Evolutionary conservation across 2,797 vertebrate species (phyloP).

Genomic region (Otolemur crassicaudatus): DNA sequence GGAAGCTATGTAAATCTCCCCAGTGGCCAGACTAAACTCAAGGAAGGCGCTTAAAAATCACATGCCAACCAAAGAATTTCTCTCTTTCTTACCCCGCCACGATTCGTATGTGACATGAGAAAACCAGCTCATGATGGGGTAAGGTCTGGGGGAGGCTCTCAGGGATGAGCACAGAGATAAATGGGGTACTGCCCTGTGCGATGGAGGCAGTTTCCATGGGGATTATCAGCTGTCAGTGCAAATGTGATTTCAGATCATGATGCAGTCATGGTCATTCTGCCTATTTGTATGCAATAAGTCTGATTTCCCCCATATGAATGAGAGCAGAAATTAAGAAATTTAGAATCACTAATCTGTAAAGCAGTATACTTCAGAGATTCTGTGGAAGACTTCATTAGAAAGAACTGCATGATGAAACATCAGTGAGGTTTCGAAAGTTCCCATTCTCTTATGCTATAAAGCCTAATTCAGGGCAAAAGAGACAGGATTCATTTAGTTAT

Average conservation of each 20-base stretch:
- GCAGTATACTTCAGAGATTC: neutral
- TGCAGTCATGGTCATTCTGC: neutral
- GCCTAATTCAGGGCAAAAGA: neutral
- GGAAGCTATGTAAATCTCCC: conserved; percentile 33
- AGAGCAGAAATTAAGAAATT: conserved; percentile 41
- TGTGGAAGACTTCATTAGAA: neutral
- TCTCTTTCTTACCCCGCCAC: neutral
- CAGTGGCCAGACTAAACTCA: conserved; percentile 22
- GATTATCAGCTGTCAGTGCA: conserved; percentile 32
- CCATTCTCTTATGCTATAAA: neutral
- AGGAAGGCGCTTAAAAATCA: conserved; percentile 34
- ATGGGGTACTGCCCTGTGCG: neutral
- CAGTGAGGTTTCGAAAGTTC: neutral
- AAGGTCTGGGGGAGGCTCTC: neutral
- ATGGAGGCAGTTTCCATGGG: neutral
- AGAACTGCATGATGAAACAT: neutral
- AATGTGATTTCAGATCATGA: conserved; percentile 54
- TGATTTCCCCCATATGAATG: neutral
- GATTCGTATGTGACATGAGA: neutral
- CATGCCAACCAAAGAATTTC: neutral
- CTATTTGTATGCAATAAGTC: neutral
- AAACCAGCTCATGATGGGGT: neutral
- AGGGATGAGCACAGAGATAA: neutral
- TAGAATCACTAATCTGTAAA: conserved; percentile 26
- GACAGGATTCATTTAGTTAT: neutral